These are phyloP conservation scores for Brachycybe producta DNA, from an alignment of 2,888 invertebrate species.

Conservation along the genomic window DNA sequence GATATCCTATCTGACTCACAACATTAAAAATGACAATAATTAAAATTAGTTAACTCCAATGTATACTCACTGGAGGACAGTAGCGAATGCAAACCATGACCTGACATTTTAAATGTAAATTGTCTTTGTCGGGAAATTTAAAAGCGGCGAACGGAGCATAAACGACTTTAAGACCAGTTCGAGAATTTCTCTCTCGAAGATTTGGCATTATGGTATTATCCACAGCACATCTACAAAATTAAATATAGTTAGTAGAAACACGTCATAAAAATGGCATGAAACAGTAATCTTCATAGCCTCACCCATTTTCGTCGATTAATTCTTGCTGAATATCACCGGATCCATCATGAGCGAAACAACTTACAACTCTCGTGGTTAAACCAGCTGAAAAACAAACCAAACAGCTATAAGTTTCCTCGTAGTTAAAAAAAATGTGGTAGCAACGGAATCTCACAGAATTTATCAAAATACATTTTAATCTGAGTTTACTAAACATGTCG, in stretches of 20 bases:
- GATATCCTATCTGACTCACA: no score
- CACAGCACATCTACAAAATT: conserved; percentile 8
- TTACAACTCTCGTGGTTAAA: conserved; percentile 57
- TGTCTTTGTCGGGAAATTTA: conserved; percentile 65
- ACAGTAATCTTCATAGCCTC: conserved; percentile 7
- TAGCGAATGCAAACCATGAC: conserved; percentile 59
- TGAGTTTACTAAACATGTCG: no score
- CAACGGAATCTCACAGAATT: not conserved
- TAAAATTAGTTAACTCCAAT: no score
- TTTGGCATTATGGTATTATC: conserved; percentile 12
- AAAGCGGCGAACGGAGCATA: conserved; percentile 60
- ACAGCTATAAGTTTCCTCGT: no score
- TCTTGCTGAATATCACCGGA: conserved; percentile 60
- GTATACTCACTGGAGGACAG: conserved; percentile 46
- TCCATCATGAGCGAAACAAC: conserved; percentile 66
- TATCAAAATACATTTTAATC: no score
- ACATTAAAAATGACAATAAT: no score
- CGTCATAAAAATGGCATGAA: not conserved
- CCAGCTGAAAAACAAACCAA: conserved; percentile 40
- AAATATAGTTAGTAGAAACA: not conserved
- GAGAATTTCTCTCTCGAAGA: conserved; percentile 22
- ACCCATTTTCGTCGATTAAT: conserved; percentile 57
- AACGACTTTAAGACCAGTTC: conserved; percentile 26
- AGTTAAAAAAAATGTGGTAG: not conserved
- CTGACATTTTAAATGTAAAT: conserved; percentile 61